Evolutionary conservation across 1,140 invertebrate genomes (phyloP).

Genomic region (Lucilia cuprina): DNA sequence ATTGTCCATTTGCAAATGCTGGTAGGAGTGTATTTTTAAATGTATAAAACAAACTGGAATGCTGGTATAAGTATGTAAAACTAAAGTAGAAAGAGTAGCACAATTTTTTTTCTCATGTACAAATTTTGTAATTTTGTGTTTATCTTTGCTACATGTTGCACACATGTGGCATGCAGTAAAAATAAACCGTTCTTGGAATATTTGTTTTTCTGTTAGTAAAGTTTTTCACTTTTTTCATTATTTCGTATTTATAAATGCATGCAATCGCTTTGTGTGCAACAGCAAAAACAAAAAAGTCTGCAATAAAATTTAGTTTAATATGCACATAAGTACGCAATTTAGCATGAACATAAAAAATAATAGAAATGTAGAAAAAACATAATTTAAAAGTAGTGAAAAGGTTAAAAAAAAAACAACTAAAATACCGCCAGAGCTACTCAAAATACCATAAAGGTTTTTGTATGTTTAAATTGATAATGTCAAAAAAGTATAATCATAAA

Average conservation of each 20-base stretch:
- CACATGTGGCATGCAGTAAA: constrained; percentile 27
- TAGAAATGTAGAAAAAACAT: constrained; percentile 1
- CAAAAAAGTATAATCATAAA: background rate
- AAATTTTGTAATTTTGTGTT: constrained; percentile 29
- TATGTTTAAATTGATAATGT: constrained; percentile 23
- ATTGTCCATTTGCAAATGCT: background rate
- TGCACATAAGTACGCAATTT: constrained; percentile 30
- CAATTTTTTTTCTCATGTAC: background rate
- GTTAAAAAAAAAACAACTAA: background rate
- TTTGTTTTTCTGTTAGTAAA: background rate
- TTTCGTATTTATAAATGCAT: background rate
- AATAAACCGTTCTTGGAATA: constrained; percentile 21
- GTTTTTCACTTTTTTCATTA: background rate
- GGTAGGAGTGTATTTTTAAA: background rate
- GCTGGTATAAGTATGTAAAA: background rate
- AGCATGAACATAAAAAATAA: constrained; percentile 29
- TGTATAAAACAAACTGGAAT: background rate
- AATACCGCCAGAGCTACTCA: background rate
- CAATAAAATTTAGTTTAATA: constrained; percentile 35
- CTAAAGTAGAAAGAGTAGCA: background rate
- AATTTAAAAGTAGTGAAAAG: background rate
- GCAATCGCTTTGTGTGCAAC: background rate
- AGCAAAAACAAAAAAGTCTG: constrained; percentile 3
- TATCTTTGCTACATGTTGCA: constrained; percentile 35
- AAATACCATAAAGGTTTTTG: background rate